Evolutionary conservation across 1,140 invertebrate genomes (phyloP).

Genomic region (Drosophila ohnishii): DNA sequence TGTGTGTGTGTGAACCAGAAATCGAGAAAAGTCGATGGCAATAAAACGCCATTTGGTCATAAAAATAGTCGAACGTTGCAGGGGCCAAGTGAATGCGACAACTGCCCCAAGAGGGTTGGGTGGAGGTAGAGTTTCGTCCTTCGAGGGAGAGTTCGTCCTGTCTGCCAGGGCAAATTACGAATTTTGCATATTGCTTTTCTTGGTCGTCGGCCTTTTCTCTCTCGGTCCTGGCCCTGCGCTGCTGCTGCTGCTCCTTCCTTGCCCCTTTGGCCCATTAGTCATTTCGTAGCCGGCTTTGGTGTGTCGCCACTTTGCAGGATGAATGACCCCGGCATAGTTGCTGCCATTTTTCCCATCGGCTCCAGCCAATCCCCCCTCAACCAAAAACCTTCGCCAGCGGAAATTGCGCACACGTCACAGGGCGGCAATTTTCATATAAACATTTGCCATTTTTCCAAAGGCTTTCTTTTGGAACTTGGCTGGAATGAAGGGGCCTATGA

Average conservation of each 20-base stretch:
- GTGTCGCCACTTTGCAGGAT: constrained; percentile 80
- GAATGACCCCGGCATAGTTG: constrained; percentile 71
- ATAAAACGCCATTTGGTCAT: constrained; percentile 81
- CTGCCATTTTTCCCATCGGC: constrained; percentile 25
- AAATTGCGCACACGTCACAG: constrained; percentile 76
- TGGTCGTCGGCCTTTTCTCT: constrained; percentile 16
- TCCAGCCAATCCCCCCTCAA: constrained; percentile 4
- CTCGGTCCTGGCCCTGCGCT: not conserved
- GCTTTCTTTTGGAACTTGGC: constrained; percentile 2
- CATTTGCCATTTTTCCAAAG: constrained; percentile 34
- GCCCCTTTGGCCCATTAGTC: constrained; percentile 66
- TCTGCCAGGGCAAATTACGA: constrained; percentile 78
- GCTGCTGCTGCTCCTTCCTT: constrained; percentile 2
- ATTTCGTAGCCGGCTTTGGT: constrained; percentile 71
- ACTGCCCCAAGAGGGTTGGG: constrained; percentile 41
- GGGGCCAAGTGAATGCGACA: constrained; percentile 57
- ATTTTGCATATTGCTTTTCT: constrained; percentile 77
- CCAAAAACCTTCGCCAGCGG: constrained; percentile 41
- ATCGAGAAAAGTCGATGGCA: constrained; percentile 62
- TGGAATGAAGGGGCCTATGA: not conserved
- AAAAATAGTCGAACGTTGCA: constrained; percentile 77
- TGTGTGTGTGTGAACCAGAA: constrained; percentile 22
- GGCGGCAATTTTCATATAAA: constrained; percentile 56
- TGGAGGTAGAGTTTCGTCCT: not conserved
- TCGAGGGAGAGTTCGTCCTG: constrained; percentile 24